A percentile compares a stretch with the other conserved stretches of the same genome.
These are phyloP conservation scores for Oryzias celebensis DNA, from an alignment of 2,113 vertebrate species.

Conservation along the genomic window DNA sequence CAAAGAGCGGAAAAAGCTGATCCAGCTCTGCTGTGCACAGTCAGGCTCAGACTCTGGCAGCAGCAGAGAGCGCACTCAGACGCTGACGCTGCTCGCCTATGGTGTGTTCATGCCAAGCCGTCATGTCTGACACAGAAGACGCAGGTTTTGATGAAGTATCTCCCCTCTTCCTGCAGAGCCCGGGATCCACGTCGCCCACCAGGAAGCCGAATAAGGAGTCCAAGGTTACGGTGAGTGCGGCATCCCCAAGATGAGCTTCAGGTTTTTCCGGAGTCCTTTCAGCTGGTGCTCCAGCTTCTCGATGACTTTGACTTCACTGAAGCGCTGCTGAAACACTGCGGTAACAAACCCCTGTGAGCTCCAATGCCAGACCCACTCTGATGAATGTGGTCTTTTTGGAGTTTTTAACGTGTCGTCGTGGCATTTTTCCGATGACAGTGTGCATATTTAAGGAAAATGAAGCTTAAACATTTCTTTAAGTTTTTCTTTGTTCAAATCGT, in stretches of 20 bases:
- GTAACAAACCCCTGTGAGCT: no score
- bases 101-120: constrained; percentile 29
- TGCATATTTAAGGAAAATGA: no score
- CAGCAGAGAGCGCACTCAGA: constrained; percentile 34
- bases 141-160: constrained; percentile 74
- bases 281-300: no score
- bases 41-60: constrained; percentile 34
- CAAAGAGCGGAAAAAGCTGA: constrained; percentile 21
- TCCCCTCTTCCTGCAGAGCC: constrained; percentile 83
- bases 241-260: background rate
- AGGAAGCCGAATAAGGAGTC: constrained; percentile 84
- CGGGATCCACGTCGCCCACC: constrained; percentile 80
- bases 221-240: constrained; percentile 83
- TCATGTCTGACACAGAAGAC: constrained; percentile 75
- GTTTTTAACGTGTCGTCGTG: no score
- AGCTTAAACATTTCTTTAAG: no score
- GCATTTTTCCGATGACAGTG: no score
- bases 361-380: no score
- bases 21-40: constrained; percentile 47
- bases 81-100: constrained; percentile 12
- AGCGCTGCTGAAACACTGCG: no score
- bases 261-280: no score
- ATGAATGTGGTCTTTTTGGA: no score
- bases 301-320: no score
- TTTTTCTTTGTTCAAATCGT: no score